phyloP scores from a whole-genome alignment of 2,113 vertebrate genomes.

The Catharus fuscescens region DNA sequence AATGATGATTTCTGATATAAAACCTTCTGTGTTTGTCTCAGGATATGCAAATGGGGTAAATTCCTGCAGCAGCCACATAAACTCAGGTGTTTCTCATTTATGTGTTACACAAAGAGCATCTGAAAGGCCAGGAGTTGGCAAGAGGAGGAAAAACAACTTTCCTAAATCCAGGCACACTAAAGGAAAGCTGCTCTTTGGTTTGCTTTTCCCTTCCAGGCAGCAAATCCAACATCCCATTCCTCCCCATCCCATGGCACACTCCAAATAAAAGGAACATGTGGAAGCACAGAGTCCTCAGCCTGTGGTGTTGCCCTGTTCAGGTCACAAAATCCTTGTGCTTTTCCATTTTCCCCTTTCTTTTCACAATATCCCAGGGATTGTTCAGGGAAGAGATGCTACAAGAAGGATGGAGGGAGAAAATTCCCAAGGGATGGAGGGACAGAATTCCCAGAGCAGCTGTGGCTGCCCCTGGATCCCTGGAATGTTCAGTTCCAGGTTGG shows the following conservation, averaged over 20 bases:
- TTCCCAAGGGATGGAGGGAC: fast-evolving
- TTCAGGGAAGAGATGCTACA: background rate
- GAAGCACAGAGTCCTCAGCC: background rate
- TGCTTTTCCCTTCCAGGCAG: background rate
- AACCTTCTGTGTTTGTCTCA: background rate
- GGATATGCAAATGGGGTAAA: background rate
- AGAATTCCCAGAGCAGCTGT: background rate
- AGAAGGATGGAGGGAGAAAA: background rate
- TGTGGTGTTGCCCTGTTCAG: background rate
- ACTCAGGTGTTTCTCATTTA: background rate
- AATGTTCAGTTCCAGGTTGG: background rate
- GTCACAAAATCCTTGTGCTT: background rate
- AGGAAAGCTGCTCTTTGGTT: background rate
- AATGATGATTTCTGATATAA: background rate
- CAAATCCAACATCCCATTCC: background rate
- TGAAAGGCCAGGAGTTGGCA: background rate
- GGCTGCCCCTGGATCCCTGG: background rate
- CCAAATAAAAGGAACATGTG: background rate
- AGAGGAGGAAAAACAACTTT: background rate
- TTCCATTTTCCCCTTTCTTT: background rate
- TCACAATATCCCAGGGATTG: fast-evolving
- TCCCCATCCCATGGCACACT: background rate
- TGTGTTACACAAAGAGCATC: background rate
- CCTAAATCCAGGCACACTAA: background rate
- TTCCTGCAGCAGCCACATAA: background rate